These are phyloP conservation scores for Ceyx margarethae DNA, from an alignment of 2,113 vertebrate genomes.

Conservation along the genomic window DNA sequence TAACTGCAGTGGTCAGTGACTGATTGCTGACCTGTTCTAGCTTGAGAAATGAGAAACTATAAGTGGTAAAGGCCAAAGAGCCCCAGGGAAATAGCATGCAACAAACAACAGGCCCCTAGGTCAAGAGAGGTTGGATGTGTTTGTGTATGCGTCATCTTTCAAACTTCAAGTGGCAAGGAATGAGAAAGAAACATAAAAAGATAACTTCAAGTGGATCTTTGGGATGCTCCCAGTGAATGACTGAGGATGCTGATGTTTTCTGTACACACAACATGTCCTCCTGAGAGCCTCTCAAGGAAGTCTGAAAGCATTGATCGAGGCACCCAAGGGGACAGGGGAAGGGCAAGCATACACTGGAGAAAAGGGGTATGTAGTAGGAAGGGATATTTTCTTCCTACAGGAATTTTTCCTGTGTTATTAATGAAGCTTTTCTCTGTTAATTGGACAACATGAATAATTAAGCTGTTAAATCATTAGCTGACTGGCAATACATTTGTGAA, in stretches of 20 bases:
- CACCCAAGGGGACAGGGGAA: background rate
- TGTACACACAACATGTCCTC: background rate
- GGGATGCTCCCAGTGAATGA: background rate
- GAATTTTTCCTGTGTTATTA: background rate
- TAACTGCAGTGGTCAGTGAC: background rate
- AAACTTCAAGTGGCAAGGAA: background rate
- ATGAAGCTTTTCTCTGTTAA: background rate
- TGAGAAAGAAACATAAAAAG: background rate
- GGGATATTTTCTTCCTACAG: background rate
- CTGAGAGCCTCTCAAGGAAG: background rate
- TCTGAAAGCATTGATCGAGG: background rate
- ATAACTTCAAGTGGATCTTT: background rate
- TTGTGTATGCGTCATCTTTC: background rate
- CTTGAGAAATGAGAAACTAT: background rate
- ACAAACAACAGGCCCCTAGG: background rate
- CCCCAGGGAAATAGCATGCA: background rate
- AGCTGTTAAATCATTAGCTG: background rate
- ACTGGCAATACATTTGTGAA: background rate
- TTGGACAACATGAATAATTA: background rate
- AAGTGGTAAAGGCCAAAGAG: background rate
- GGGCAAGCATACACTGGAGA: background rate
- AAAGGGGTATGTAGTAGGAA: accelerated
- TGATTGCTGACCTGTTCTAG: background rate
- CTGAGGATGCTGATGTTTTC: background rate
- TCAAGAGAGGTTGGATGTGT: no score